Base-by-base conservation (phyloP, 2,797 vertebrate genomes). In the Garrulus glandarius region DNA sequence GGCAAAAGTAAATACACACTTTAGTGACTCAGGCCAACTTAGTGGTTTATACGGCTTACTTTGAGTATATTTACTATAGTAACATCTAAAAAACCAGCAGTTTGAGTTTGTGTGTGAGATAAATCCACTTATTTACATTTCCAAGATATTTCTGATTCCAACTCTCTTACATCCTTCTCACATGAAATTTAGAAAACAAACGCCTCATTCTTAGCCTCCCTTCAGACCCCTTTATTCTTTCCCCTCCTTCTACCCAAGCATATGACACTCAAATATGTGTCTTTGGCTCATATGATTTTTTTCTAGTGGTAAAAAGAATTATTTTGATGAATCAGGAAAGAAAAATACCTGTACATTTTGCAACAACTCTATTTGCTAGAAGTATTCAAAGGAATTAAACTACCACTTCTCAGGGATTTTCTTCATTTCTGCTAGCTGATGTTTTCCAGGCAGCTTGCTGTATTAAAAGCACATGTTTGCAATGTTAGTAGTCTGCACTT, bases 11-110 rank as follows among this genome's bases (percentile, higher is more conserved):
- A 97, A 92, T 80, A 68, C 77, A 89, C 79, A 68, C 47, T 96
- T 94, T 84, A 92, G 57, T 16, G 56, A 95, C 84, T 97, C 90
- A 91, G 87, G 88, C 46, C 63, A 92, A 97, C 71, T 96, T 95
- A 95, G 59, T 70, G 44, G 84, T 93, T 85, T 96, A 55, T 89
- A 61, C 79, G 64, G 93, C 91, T 96, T 47, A 37, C 41, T 94
- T 95, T 95, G 94, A 96, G 88, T 94, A 69, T 95, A 97, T 97
- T 97, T 96, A 37, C 46, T 44, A 93, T 43, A 89, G 44, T 87
- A 95, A 72, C 63, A 87, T 94, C 88, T 93, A 56, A 80, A 95
- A 96, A 94, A 84, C 57, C 78, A 93, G 49, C 39, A 95, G 90
- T 96, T 91, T 85, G 87, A 94, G 41, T 95, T 95, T 76, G 72